Conservation (phyloP, 2,888 invertebrate species). For the Dione vanillae region DNA sequence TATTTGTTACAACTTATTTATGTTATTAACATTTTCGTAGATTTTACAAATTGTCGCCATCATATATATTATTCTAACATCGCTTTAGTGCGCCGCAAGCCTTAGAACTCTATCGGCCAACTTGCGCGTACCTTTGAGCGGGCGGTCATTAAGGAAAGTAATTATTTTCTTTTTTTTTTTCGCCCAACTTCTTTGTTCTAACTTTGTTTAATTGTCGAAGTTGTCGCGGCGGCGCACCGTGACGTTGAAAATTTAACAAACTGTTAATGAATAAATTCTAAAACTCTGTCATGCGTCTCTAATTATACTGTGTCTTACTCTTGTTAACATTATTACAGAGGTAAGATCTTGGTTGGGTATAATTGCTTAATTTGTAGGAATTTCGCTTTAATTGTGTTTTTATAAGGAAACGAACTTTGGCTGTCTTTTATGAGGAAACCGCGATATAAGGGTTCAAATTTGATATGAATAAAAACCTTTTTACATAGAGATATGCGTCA, state of each 20-base stretch:
- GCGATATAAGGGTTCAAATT: no score
- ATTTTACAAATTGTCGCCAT: no score
- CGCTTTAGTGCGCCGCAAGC: neutral
- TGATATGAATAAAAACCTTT: no score
- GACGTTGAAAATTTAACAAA: slow-evolving; percentile 42
- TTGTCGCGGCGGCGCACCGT: slow-evolving; percentile 49
- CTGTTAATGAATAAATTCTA: slow-evolving; percentile 41
- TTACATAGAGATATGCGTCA: no score
- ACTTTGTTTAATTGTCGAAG: slow-evolving; percentile 78
- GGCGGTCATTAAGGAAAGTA: slow-evolving; percentile 72
- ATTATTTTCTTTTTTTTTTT: slow-evolving; percentile 67
- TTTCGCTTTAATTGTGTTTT: no score
- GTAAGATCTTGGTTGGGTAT: neutral
- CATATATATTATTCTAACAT: neutral
- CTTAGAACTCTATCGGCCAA: slow-evolving; percentile 17
- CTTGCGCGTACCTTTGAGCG: slow-evolving; percentile 46
- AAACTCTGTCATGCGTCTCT: slow-evolving; percentile 34
- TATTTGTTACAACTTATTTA: no score
- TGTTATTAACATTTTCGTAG: no score
- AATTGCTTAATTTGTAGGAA: slow-evolving; percentile 9
- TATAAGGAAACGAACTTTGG: no score
- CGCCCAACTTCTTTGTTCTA: slow-evolving; percentile 62
- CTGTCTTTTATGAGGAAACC: no score
- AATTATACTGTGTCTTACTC: slow-evolving; percentile 29
- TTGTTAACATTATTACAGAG: neutral